Conservation (phyloP, 2,888 invertebrate species). For the Papilio elwesi region DNA sequence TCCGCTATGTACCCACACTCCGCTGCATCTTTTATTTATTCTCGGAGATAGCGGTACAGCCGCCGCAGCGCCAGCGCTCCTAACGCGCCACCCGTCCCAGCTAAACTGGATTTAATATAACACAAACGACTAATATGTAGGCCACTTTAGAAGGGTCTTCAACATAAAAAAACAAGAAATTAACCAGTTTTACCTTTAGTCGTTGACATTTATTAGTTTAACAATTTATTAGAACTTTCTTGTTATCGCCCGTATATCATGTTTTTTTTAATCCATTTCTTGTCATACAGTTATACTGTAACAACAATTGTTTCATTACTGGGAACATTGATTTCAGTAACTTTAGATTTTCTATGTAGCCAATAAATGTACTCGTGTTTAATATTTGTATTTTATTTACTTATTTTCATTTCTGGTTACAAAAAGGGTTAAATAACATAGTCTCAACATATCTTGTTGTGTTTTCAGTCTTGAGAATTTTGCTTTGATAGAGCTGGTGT, state of each 20-base stretch:
- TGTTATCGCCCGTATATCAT: neutral
- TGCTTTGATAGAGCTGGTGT: too few species aligned
- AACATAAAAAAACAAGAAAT: constrained; percentile 34
- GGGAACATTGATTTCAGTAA: too few species aligned
- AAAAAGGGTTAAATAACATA: too few species aligned
- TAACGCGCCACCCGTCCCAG: constrained; percentile 64
- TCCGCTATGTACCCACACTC: constrained; percentile 75
- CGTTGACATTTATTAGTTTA: constrained; percentile 20
- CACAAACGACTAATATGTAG: constrained; percentile 63
- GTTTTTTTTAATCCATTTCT: too few species aligned
- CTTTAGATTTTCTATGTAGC: too few species aligned
- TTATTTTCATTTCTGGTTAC: too few species aligned
- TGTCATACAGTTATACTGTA: too few species aligned
- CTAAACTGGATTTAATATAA: constrained; percentile 75
- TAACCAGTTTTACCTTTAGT: constrained; percentile 28
- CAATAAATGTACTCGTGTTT: too few species aligned
- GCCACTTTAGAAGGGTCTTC: constrained; percentile 43
- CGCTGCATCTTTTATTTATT: constrained; percentile 83
- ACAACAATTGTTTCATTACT: too few species aligned
- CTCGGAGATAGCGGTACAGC: constrained; percentile 80
- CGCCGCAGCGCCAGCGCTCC: constrained; percentile 54
- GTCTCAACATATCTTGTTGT: too few species aligned
- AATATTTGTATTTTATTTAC: too few species aligned
- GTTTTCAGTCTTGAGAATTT: too few species aligned
- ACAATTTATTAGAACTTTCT: constrained; percentile 13